Conservation (phyloP, 2,888 invertebrate genomes). For the Cryptus armator region DNA sequence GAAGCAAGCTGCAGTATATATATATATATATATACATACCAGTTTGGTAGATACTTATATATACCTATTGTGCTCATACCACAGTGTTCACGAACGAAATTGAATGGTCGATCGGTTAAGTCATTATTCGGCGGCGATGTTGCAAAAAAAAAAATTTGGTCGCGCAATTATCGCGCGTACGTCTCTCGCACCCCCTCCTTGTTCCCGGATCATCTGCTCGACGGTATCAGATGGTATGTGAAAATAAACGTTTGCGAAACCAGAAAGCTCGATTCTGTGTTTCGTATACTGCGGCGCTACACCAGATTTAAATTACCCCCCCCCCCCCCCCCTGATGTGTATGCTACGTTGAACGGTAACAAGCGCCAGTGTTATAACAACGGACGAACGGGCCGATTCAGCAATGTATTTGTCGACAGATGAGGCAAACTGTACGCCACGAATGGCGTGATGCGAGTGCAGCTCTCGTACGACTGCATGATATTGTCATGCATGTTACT, state of each 20-base stretch:
- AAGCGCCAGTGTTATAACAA: conserved; percentile 41
- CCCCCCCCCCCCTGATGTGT: conserved; percentile 16
- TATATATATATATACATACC: background rate
- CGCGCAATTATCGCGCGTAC: conserved; percentile 62
- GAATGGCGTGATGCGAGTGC: background rate
- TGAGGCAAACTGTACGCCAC: conserved; percentile 37
- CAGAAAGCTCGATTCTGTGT: conserved; percentile 28
- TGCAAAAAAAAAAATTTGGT: conserved; percentile 56
- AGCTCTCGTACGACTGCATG: background rate
- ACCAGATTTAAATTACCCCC: conserved; percentile 7
- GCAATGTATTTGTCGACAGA: conserved; percentile 59
- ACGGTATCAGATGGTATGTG: conserved; percentile 32
- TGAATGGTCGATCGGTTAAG: conserved; percentile 54
- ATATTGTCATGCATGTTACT: background rate
- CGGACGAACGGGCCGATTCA: conserved; percentile 51
- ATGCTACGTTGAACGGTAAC: conserved; percentile 41
- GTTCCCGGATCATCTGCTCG: conserved; percentile 14
- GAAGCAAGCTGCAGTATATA: background rate
- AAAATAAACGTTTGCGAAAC: conserved; percentile 65
- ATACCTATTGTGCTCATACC: background rate
- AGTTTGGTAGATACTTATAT: too few relatives aligned
- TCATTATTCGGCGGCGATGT: conserved; percentile 62
- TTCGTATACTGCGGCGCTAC: background rate
- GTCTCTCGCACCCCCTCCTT: conserved; percentile 10
- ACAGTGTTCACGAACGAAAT: conserved; percentile 54